Conservation (phyloP, 2,113 vertebrate genomes). For the Sturnus vulgaris region DNA sequence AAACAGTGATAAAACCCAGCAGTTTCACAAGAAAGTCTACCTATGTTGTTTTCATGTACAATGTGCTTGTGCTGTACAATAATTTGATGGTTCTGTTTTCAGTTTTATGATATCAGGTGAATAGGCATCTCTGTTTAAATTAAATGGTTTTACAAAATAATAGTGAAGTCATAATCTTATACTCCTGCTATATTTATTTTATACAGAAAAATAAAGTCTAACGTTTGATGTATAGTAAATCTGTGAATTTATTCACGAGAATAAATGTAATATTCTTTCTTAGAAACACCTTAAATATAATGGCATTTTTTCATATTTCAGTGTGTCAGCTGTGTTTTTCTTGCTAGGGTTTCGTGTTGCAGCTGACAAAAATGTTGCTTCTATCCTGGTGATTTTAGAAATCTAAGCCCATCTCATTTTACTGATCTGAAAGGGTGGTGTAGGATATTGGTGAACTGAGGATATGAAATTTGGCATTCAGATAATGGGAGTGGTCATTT, state of each 20-base stretch:
- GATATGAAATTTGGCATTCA: constrained; percentile 30
- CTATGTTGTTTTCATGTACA: neutral
- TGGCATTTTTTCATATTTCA: constrained; percentile 32
- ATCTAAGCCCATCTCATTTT: neutral
- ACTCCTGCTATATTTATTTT: constrained; percentile 69
- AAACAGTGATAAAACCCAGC: constrained; percentile 72
- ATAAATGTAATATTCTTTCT: constrained; percentile 67
- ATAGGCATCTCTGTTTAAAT: constrained; percentile 32
- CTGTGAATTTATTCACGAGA: constrained; percentile 63
- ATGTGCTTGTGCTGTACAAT: neutral
- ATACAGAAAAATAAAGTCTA: constrained; percentile 72
- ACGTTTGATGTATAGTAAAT: constrained; percentile 54
- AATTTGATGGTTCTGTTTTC: neutral
- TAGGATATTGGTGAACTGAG: neutral
- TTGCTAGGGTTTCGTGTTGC: neutral
- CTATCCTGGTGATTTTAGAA: neutral
- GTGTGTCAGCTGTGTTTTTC: neutral
- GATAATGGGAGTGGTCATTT: constrained; percentile 22
- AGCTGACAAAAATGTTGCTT: constrained; percentile 15
- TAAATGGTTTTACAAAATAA: constrained; percentile 69
- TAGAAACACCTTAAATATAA: constrained; percentile 57
- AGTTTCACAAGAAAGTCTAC: constrained; percentile 47
- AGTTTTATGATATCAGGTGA: constrained; percentile 16
- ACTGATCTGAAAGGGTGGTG: neutral
- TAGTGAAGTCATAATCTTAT: constrained; percentile 64